A percentile compares a stretch with the other conserved stretches of the same genome.
These are phyloP conservation scores for Myrmophylax atrothorax DNA, from an alignment of 2,113 vertebrate species.

Conservation along the genomic window DNA sequence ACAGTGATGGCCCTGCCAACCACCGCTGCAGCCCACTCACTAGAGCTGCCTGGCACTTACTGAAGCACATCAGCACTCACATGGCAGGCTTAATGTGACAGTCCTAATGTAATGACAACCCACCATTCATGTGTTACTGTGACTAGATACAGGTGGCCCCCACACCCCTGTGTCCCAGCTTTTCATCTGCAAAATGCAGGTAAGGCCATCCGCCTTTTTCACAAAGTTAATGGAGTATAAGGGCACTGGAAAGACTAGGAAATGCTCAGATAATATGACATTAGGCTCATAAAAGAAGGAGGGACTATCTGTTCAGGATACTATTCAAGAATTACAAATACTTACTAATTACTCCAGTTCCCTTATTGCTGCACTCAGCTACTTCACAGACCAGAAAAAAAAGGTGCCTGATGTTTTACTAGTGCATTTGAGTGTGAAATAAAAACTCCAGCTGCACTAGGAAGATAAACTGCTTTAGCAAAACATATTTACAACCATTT, in stretches of 20 bases:
- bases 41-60: background rate
- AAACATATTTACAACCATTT: background rate
- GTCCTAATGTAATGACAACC: background rate
- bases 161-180: accelerated
- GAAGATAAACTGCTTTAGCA: slow-evolving; percentile 47
- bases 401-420: background rate
- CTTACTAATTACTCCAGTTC: background rate
- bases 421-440: slow-evolving; percentile 25
- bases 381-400: background rate
- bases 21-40: background rate
- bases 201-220: background rate
- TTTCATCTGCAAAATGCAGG: background rate
- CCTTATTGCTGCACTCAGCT: background rate
- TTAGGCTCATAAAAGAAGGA: background rate
- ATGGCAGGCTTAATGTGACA: background rate
- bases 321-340: background rate
- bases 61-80: accelerated
- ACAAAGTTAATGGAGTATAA: background rate
- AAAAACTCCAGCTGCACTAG: slow-evolving; percentile 29
- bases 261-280: background rate
- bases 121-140: background rate
- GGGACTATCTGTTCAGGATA: background rate
- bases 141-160: background rate
- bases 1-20: too few relatives aligned
- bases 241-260: background rate